These are phyloP conservation scores for Rhabdornis inornatus DNA, from an alignment of 2,113 vertebrate genomes.

Conservation along the genomic window DNA sequence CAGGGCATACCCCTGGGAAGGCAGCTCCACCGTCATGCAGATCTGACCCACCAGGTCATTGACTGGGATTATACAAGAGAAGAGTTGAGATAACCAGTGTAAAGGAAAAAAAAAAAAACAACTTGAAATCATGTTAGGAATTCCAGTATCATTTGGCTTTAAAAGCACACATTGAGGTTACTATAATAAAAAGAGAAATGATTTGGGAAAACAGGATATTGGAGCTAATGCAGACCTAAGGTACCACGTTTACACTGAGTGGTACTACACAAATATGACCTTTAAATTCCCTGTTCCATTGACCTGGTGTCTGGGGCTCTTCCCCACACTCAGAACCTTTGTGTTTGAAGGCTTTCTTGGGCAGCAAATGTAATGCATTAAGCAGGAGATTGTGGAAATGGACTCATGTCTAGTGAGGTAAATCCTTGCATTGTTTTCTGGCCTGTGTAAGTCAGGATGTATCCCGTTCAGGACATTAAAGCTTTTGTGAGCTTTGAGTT, in stretches of 20 bases:
- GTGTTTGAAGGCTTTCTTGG: background rate
- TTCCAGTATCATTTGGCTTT: background rate
- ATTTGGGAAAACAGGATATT: background rate
- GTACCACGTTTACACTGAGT: rapidly evolving
- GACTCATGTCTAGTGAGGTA: background rate
- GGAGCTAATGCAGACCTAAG: background rate
- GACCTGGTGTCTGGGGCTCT: background rate
- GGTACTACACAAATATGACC: background rate
- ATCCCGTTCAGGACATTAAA: background rate
- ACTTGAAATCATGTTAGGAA: background rate
- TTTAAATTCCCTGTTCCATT: background rate
- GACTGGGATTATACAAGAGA: background rate
- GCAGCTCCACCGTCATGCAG: background rate
- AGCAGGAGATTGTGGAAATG: background rate
- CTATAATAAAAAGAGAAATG: background rate
- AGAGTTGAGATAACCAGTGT: background rate
- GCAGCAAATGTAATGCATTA: background rate
- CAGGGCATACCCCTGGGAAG: background rate
- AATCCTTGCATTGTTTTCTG: background rate
- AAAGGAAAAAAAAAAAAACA: background rate
- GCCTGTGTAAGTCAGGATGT: background rate
- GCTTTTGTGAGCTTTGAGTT: background rate
- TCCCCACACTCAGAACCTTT: background rate
- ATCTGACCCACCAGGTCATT: background rate
- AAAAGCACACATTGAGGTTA: background rate